phyloP scores from a whole-genome alignment of 2,113 vertebrate species.

The Chaetodon auriga region DNA sequence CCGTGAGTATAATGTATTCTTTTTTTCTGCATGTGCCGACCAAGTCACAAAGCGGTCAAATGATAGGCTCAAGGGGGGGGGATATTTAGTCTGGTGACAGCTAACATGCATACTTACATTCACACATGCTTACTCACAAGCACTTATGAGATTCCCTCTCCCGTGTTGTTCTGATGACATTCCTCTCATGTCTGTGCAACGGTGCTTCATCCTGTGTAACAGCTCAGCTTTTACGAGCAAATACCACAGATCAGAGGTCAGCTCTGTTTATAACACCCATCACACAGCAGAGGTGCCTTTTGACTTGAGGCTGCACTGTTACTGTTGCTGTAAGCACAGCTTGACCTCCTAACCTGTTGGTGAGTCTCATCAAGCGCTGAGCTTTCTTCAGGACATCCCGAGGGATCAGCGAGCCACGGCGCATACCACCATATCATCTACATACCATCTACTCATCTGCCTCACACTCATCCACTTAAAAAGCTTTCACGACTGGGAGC shows the following conservation, averaged over 20 bases:
- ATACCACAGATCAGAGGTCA: slow-evolving; percentile 48
- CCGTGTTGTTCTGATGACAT: slow-evolving; percentile 35
- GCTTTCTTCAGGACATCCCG: not conserved
- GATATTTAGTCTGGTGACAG: not conserved
- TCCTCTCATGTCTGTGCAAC: slow-evolving; percentile 30
- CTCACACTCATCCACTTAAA: slow-evolving; percentile 7
- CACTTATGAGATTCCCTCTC: not conserved
- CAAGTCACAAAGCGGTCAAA: too few relatives aligned
- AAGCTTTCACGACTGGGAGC: slow-evolving; percentile 29
- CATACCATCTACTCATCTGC: slow-evolving; percentile 6
- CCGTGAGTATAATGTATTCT: slow-evolving; percentile 87
- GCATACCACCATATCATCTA: not conserved
- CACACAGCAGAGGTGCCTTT: slow-evolving; percentile 33
- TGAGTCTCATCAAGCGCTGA: slow-evolving; percentile 31
- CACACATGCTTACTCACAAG: not conserved
- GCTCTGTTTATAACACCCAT: slow-evolving; percentile 41
- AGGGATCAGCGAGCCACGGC: not conserved
- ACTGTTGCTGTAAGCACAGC: slow-evolving; percentile 18
- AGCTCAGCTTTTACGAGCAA: slow-evolving; percentile 36
- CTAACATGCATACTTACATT: not conserved
- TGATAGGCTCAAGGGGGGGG: not conserved
- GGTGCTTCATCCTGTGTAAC: slow-evolving; percentile 4
- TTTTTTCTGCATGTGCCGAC: not conserved
- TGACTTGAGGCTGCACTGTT: slow-evolving; percentile 23
- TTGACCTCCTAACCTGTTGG: slow-evolving; percentile 17